phyloP scores from a whole-genome alignment of 2,797 vertebrate genomes.

The Anguilla megastoma region DNA sequence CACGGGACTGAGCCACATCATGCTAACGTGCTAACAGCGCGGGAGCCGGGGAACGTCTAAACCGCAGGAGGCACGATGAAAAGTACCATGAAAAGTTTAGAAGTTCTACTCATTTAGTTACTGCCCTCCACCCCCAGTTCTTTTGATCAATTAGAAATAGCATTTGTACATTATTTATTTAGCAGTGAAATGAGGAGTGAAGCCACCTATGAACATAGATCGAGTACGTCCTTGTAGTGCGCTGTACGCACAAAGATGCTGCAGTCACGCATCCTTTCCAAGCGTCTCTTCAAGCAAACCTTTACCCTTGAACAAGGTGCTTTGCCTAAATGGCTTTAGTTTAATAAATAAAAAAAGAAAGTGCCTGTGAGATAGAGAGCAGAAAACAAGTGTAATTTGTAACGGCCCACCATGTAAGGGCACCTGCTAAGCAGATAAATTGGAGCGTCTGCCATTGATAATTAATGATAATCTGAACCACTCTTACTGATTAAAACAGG shows the following conservation, averaged over 20 bases:
- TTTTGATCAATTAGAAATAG: not conserved
- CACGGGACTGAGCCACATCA: not conserved
- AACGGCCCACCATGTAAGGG: not conserved
- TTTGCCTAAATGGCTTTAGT: not conserved
- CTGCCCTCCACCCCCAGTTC: not conserved
- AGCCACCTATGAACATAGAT: not conserved
- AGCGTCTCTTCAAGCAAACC: not conserved
- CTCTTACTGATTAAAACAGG: constrained; percentile 54
- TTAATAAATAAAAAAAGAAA: not conserved
- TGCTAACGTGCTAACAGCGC: not conserved
- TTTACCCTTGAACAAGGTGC: not conserved
- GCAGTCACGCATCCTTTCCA: not conserved
- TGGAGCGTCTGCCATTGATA: not conserved
- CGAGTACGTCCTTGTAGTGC: not conserved
- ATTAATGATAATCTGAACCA: constrained; percentile 19
- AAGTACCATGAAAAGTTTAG: not conserved
- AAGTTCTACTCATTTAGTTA: not conserved
- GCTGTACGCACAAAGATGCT: not conserved
- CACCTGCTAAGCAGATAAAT: constrained; percentile 4
- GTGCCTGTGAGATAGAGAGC: not conserved
- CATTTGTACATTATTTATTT: not conserved
- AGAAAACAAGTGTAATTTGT: constrained; percentile 6
- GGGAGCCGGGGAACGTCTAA: not conserved
- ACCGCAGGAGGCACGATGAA: not conserved
- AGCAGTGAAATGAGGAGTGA: not conserved